These are phyloP conservation scores for Bungarus multicinctus DNA, from an alignment of 2,113 vertebrate genomes.

Conservation along the genomic window DNA sequence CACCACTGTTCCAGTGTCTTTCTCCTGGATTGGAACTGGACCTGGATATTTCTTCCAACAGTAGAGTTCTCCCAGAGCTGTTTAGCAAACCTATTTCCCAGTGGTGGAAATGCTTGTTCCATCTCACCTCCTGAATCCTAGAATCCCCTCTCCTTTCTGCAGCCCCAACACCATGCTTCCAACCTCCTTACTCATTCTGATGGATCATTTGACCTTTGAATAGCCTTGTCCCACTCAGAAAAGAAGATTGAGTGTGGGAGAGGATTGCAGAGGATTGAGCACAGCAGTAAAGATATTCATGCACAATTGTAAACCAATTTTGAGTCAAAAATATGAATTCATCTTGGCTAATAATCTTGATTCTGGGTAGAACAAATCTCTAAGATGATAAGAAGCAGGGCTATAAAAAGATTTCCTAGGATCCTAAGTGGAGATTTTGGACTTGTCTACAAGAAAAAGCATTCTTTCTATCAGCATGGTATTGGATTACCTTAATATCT, in stretches of 20 bases:
- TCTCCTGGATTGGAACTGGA: no score
- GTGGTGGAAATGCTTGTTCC: neutral
- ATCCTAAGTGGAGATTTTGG: neutral
- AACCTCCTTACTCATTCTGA: neutral
- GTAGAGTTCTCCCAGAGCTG: neutral
- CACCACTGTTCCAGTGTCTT: no score
- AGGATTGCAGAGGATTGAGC: neutral
- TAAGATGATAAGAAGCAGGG: neutral
- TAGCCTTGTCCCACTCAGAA: neutral
- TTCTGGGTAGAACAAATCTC: neutral
- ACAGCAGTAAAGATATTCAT: neutral
- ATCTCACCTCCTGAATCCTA: neutral
- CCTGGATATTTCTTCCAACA: no score
- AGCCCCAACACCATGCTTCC: neutral
- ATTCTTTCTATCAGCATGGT: neutral
- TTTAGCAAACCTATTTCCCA: neutral
- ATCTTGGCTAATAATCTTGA: neutral
- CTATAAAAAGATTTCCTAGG: neutral
- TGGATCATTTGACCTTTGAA: neutral
- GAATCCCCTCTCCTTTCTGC: neutral
- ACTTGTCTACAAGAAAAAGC: neutral
- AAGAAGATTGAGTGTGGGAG: neutral
- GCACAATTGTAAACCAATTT: neutral
- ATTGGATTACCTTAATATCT: neutral
- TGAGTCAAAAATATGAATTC: neutral